Evolutionary conservation across 2,888 invertebrate genomes (phyloP).

Genomic region (Polymixis lichenea): DNA sequence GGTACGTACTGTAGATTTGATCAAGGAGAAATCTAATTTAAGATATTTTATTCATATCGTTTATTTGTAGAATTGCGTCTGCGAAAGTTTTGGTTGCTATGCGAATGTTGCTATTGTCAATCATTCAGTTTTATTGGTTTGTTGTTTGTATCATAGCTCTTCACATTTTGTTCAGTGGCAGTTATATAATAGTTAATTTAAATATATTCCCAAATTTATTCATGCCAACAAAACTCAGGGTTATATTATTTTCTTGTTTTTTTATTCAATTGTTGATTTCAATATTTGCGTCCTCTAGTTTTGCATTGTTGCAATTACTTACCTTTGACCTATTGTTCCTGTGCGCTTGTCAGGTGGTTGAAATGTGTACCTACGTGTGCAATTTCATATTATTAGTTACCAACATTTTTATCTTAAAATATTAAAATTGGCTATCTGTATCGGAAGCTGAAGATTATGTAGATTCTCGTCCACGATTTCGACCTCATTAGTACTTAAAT

Average conservation of each 20-base stretch:
- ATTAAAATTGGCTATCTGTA: constrained; percentile 22
- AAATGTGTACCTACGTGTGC: constrained; percentile 19
- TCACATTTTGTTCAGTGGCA: constrained; percentile 9
- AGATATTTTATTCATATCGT: constrained; percentile 9
- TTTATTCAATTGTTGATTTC: background rate
- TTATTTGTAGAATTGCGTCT: constrained; percentile 4
- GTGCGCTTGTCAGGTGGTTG: background rate
- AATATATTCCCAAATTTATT: background rate
- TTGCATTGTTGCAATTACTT: constrained; percentile 16
- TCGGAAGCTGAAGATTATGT: constrained; percentile 39
- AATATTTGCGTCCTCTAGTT: background rate
- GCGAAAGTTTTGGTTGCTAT: constrained; percentile 37
- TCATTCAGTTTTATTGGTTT: constrained; percentile 29
- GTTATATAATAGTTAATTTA: background rate
- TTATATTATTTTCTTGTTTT: background rate
- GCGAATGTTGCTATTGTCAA: constrained; percentile 43
- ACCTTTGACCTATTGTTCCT: background rate
- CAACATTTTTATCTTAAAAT: background rate
- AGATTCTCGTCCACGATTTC: constrained; percentile 22
- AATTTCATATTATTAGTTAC: background rate
- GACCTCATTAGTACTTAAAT: constrained; percentile 13
- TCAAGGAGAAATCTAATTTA: constrained; percentile 21
- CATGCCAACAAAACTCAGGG: background rate
- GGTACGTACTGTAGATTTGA: constrained; percentile 88
- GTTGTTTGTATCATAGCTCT: constrained; percentile 13